Evolutionary conservation across 1,140 invertebrate species (phyloP), one percentile per base, ranked within the genome.

Genomic region (Vollenhovia emeryi): DNA sequence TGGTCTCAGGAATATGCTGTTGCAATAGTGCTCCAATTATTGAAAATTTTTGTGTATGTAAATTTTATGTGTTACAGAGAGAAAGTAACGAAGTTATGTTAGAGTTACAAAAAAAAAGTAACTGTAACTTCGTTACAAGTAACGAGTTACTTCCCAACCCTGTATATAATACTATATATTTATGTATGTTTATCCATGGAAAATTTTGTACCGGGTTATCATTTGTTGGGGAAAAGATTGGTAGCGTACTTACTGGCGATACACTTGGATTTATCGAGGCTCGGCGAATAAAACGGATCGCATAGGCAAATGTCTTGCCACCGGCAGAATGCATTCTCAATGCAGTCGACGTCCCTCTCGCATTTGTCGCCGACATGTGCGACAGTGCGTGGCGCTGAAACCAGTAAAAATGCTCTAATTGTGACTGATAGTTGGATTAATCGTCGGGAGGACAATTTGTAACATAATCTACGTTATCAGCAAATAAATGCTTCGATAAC

Each of bases 301-400:
- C 91, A 92, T 1, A 52, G 11, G 36, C 91, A 92, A 1, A 21
- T 84, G 1, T 48, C 71, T 45, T 92, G 91, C 11, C 9, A 40
- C 6, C 80, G 74, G 2, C 91, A 92, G 33, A 69, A 92, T 7
- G 89, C 88, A 45, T 92, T 36, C 5, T 40, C 5, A 4, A 92
- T 91, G 30, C 91, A 92, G 45, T 92, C 64, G 15, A 64, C 8
- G 13, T 92, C 91, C 27, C 89, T 87, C 9, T 83, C 40, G 84
- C 91, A 92, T 9, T 6, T 48, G 4, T 83, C 86, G 0, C 75
- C 87, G 11, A 90, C 15, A 18, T 66, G 69, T 1, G 30, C 57
- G 0, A 6, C 30, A 13, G 68, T 59, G 7, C 21, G 18, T 3
- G 36, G 18, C 4, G 6, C 45, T 52, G 15, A 64, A 59, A 75